Evolutionary conservation across 2,113 vertebrate genomes (phyloP).

Genomic region (Phalacrocorax pelagicus): DNA sequence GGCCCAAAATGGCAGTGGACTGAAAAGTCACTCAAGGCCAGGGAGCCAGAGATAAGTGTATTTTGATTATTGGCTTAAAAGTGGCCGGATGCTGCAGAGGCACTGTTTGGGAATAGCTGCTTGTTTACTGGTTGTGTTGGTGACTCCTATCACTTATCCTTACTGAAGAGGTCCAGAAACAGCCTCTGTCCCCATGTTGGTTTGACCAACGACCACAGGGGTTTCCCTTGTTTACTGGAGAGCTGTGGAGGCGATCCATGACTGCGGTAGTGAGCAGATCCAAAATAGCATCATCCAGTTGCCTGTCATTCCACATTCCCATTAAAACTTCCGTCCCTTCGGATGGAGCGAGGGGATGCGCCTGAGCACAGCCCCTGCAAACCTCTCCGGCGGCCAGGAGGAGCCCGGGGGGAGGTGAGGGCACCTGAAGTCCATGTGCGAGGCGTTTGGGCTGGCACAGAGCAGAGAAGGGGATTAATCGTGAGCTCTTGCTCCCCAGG

Average conservation of each 20-base stretch:
- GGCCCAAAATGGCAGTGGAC: not conserved
- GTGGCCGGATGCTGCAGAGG: not conserved
- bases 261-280: not conserved
- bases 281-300: too few relatives aligned
- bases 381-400: fast-evolving
- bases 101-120: not conserved
- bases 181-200: not conserved
- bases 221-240: not conserved
- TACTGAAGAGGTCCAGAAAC: not conserved
- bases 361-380: not conserved
- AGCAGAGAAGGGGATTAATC: not conserved
- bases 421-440: fast-evolving
- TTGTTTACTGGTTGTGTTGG: not conserved
- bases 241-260: not conserved
- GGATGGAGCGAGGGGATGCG: fast-evolving
- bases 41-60: not conserved
- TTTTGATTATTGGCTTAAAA: not conserved
- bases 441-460: not conserved
- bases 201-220: not conserved
- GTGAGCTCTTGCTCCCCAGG: not conserved
- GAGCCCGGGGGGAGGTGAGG: not conserved
- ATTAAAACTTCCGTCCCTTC: not conserved
- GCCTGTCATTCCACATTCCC: too few relatives aligned
- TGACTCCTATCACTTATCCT: not conserved
- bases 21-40: not conserved